Evolutionary conservation across 2,113 vertebrate genomes (phyloP).

Genomic region (Lichenostomus cassidix): DNA sequence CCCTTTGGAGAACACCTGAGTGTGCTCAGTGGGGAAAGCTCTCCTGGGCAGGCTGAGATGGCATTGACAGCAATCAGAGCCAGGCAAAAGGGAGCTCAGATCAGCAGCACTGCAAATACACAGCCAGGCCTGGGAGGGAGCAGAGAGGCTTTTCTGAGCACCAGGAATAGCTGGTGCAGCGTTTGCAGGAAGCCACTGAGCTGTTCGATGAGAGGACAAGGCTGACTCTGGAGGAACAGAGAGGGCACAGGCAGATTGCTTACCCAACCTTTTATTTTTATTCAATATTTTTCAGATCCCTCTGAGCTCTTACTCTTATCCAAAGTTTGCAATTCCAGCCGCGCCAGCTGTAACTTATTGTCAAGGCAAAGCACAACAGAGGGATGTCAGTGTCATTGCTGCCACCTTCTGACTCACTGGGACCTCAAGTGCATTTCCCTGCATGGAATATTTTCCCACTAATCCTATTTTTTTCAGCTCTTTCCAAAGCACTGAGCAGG

Average conservation of each 20-base stretch:
- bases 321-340: not conserved
- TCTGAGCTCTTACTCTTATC: not conserved
- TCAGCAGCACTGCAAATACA: not conserved
- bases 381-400: not conserved
- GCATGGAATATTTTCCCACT: not conserved
- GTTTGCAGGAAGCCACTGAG: rapidly evolving
- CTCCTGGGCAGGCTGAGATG: not conserved
- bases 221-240: not conserved
- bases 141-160: not conserved
- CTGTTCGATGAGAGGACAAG: not conserved
- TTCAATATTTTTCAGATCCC: not conserved
- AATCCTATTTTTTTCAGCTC: not conserved
- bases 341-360: not conserved
- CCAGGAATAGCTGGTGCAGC: not conserved
- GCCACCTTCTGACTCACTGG: conserved; percentile 28
- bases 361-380: not conserved
- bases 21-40: not conserved
- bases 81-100: rapidly evolving
- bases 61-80: not conserved
- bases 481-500: not conserved
- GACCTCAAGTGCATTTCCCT: not conserved
- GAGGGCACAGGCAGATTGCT: not conserved
- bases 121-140: not conserved
- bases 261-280: not conserved
- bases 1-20: not conserved